phyloP scores from a whole-genome alignment of 1,140 invertebrate species.

The Drosophila asahinai region DNA sequence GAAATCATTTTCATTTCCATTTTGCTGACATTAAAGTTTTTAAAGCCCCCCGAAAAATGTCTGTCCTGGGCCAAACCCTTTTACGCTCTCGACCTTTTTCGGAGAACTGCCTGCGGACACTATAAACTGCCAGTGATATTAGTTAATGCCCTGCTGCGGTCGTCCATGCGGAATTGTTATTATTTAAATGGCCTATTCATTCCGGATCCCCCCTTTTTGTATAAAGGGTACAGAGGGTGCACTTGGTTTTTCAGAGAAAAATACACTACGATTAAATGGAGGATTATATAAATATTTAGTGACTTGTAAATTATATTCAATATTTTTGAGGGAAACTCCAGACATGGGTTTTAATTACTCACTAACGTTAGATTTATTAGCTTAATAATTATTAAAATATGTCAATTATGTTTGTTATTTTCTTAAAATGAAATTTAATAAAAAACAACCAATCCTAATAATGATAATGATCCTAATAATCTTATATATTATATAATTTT shows the following conservation, averaged over 20 bases:
- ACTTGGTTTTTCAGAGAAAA: not conserved
- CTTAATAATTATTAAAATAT: not conserved
- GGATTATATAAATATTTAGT: too few relatives aligned
- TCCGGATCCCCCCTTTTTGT: not conserved
- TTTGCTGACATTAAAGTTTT: slow-evolving; percentile 50
- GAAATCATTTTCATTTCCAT: slow-evolving; percentile 41
- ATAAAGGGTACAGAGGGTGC: slow-evolving; percentile 7
- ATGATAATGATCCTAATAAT: too few relatives aligned
- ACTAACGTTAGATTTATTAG: too few relatives aligned
- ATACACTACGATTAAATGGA: too few relatives aligned
- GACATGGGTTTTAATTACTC: not conserved
- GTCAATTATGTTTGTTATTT: too few relatives aligned
- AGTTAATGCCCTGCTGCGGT: slow-evolving; percentile 53
- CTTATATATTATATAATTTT: not conserved
- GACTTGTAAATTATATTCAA: too few relatives aligned
- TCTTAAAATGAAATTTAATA: not conserved
- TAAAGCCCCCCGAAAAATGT: slow-evolving; percentile 13
- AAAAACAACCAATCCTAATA: not conserved
- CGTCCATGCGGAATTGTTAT: slow-evolving; percentile 60
- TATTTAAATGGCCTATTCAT: slow-evolving; percentile 60
- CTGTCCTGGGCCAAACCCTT: slow-evolving; percentile 28
- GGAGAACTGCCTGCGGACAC: slow-evolving; percentile 22
- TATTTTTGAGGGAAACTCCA: not conserved
- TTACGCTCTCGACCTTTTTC: slow-evolving; percentile 31
- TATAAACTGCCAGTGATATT: slow-evolving; percentile 53